Percentiles rank a stretch among this genome's conserved stretches.
phyloP scores from a whole-genome alignment of 2,797 vertebrate genomes.

The Phrynocephalus forsythii region DNA sequence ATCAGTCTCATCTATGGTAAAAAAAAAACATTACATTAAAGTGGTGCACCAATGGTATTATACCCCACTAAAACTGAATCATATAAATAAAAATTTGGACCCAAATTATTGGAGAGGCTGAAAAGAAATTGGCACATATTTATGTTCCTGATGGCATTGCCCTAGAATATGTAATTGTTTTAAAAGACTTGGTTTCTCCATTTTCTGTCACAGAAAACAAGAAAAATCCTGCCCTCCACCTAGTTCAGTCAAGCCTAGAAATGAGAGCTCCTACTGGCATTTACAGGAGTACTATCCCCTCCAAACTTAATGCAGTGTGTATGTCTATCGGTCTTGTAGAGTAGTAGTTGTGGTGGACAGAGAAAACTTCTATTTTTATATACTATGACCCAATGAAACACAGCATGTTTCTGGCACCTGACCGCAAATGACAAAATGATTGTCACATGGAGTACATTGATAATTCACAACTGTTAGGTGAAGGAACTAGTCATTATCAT shows the following conservation, averaged over 20 bases:
- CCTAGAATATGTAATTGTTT: no score
- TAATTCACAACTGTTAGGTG: neutral
- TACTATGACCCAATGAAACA: neutral
- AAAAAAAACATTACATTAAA: no score
- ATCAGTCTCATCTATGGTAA: no score
- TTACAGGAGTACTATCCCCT: neutral
- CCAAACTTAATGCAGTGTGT: neutral
- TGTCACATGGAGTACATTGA: neutral
- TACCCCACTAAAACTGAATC: no score
- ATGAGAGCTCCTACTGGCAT: neutral
- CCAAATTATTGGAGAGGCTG: no score
- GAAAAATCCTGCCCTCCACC: neutral
- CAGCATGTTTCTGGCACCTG: neutral
- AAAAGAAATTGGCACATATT: no score
- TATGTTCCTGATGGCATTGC: no score
- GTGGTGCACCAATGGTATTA: no score
- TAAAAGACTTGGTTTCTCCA: no score
- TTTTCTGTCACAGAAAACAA: neutral
- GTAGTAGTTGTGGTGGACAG: neutral
- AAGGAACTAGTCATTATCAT: neutral
- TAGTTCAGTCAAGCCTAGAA: no score
- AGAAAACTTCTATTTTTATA: neutral
- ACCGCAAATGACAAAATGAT: neutral
- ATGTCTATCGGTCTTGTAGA: neutral
- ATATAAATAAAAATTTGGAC: no score